Conservation (phyloP, 2,888 invertebrate species). For the Stomorhina lunata region DNA sequence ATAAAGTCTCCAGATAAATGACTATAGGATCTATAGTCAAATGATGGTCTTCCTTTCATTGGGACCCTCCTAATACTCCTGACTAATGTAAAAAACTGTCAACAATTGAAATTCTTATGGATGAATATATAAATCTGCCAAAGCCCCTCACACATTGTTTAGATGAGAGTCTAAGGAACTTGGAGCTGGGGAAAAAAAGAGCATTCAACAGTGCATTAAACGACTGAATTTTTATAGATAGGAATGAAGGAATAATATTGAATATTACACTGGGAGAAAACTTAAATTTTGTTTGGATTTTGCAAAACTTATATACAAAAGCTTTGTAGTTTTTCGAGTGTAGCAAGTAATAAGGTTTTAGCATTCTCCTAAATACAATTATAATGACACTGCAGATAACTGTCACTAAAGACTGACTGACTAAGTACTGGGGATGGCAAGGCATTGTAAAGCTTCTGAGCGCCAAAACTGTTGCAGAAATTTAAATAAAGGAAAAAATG, state of each 20-base stretch:
- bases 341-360: background rate
- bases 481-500: conserved; percentile 3
- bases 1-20: too few relatives aligned
- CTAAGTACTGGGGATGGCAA: background rate
- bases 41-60: too few relatives aligned
- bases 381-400: conserved; percentile 22
- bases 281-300: background rate
- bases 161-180: background rate
- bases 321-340: conserved; percentile 1
- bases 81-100: conserved; percentile 26
- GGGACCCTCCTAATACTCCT: background rate
- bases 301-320: background rate
- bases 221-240: conserved; percentile 6
- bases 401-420: conserved; percentile 4
- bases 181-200: background rate
- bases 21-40: too few relatives aligned
- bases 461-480: too few relatives aligned
- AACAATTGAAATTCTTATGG: conserved; percentile 48
- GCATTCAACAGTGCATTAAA: conserved; percentile 27
- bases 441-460: too few relatives aligned
- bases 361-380: conserved; percentile 30
- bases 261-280: conserved; percentile 14
- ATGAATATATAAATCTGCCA: conserved; percentile 48
- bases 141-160: conserved; percentile 1
- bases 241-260: background rate